Evolutionary conservation across 1,140 invertebrate genomes (phyloP), one percentile per base, ranked within the genome.

Genomic region (Notospermus geniculatus): DNA sequence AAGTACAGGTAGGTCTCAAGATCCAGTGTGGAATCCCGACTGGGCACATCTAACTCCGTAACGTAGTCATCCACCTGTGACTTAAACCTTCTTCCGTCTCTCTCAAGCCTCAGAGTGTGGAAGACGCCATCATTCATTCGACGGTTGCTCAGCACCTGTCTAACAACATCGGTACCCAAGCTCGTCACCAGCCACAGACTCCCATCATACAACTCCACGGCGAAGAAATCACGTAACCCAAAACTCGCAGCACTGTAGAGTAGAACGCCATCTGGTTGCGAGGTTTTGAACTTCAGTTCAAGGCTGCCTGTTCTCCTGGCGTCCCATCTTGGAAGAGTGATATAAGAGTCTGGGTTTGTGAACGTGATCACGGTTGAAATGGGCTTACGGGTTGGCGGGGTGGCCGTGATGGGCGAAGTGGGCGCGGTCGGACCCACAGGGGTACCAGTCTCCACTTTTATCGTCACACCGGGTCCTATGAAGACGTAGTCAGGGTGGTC

Each of bases 161-260:
- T 2, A 2, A 59, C 64, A 0, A 60, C 57, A 2, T 57, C 39
- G 9, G 53, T 45, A 0, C 73, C 75, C 41, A 73, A 66, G 55
- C 76, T 66, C 50, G 68, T 57, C 1, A 74, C 60, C n/a, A 77
- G 65, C 59, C 73, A 78, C 11, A 74, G 60, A 11, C 67, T 63
- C 0, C 75, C 75, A 57, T 77, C 75, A 53, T 59, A 72, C 11
- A 78, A 36, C 54, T 77, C 75, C 22, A 77, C 25, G 2, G 65
- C 68, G 5, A 74, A 30, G 59, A 66, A 73, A 0, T 43, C 27
- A 2, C 57, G 29, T 9, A 36, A n/a, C 17, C 43, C 54, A 28
- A 45, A 95, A 97, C 77, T 97, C 92, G 72, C 95, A 0, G 93
- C 93, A 74, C 95, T 96, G 82, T 95, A 96, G 0, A 96, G 78